Evolutionary conservation across 92 coral and sea anemone species (phyloP), one percentile per base, ranked within the genome.

Genomic region (Parazoanthus swiftii): DNA sequence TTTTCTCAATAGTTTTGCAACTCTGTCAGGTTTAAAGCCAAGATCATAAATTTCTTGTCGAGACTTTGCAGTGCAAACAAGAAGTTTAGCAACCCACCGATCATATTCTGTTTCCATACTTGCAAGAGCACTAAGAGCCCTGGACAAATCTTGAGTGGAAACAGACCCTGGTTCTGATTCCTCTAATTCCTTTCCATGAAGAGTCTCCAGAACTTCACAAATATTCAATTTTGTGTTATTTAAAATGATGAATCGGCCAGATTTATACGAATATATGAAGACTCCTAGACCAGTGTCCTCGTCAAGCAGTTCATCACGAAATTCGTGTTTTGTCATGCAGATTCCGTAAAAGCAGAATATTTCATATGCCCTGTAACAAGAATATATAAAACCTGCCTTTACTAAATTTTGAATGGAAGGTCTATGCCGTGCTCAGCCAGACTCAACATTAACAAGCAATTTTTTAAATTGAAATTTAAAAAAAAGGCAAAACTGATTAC

Each of bases 101-200:
- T 91, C 94, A 74, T 89, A 89, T 80, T 91, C 94, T 36, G 91
- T 85, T 26, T 91, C 91, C 89, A 92, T 92, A 54, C 88, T 77
- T 85, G 42, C 56, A 85, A 91, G 90, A 66, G 88, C 86, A 36
- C 74, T 43, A 85, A 91, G 90, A 66, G 88, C 86, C 46, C 74
- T 43, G 35, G 86, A 89, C 35, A 89, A 74, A 74, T 89, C 63
- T 89, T 89, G 86, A 21, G 92, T 76, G 56, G 92, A 65, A 20
- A 89, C 42, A 39, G 76, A 80, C 65, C 79, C 86, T 56, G 58
- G 33, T 74, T 70, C 81, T 81, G 86, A 78, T 70, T 89, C 85
- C 89, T 77, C 59, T 66, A 74, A 79, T 4, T 84, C 91, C 89
- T 58, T 77, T 77, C 65, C 89, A 89, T 84, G 89, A 51, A 89